Percentiles rank a stretch among this genome's conserved stretches.
phyloP scores from a whole-genome alignment of 2,888 invertebrate species.

The Polydrusus cervinus region DNA sequence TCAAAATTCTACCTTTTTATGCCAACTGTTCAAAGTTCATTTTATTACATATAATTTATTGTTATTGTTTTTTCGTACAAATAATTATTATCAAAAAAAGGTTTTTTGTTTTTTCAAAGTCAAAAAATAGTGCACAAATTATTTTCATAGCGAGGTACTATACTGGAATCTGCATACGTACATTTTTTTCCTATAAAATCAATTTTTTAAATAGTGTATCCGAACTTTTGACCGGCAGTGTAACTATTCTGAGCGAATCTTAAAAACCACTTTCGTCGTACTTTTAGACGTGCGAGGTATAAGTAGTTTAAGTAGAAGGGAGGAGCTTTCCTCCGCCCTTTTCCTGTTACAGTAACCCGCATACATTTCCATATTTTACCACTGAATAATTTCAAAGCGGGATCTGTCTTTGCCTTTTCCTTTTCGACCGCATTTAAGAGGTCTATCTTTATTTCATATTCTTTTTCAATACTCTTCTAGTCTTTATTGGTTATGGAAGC shows the following conservation, averaged over 20 bases:
- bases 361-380: slow-evolving; percentile 58
- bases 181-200: too few species aligned
- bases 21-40: too few species aligned
- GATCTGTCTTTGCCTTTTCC: slow-evolving; percentile 36
- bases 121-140: too few species aligned
- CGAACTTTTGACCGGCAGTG: too few species aligned
- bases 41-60: too few species aligned
- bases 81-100: too few species aligned
- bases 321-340: slow-evolving; percentile 54
- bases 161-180: too few species aligned
- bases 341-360: slow-evolving; percentile 58
- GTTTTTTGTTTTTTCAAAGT: too few species aligned
- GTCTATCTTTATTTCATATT: slow-evolving; percentile 22
- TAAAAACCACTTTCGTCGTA: slow-evolving; percentile 34
- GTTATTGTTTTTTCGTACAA: too few species aligned
- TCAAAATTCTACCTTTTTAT: too few species aligned
- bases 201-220: too few species aligned
- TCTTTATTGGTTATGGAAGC: slow-evolving; percentile 10
- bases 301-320: slow-evolving; percentile 47
- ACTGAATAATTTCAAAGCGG: slow-evolving; percentile 44
- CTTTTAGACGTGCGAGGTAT: slow-evolving; percentile 32
- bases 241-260: slow-evolving; percentile 25
- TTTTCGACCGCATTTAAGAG: slow-evolving; percentile 26
- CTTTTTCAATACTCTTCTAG: slow-evolving; percentile 17
- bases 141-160: too few species aligned